Evolutionary conservation across 37 sponge, comb jelly and placozoan genomes (phyloP).

Genomic region (Halisarca cf. caerulea): DNA sequence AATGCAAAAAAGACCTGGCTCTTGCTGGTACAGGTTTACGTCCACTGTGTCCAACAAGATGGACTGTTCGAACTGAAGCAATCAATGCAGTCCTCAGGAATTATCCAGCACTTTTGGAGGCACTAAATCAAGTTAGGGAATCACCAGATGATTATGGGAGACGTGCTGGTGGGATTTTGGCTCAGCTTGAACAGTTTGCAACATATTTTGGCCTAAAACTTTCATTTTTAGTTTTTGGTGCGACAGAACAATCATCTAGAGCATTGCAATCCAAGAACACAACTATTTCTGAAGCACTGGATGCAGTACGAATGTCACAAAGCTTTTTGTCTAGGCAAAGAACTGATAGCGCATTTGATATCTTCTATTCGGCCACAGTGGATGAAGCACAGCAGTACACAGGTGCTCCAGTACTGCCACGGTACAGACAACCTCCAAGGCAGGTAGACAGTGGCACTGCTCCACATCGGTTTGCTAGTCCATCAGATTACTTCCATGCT

Average conservation of each 20-base stretch:
- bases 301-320: neutral
- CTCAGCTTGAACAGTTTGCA: conserved; percentile 50
- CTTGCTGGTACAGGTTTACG: neutral
- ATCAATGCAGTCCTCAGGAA: conserved; percentile 46
- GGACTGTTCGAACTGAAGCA: conserved; percentile 50
- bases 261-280: conserved; percentile 11
- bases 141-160: conserved; percentile 38
- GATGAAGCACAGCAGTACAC: conserved; percentile 10
- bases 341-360: conserved; percentile 28
- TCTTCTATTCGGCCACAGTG: conserved; percentile 14
- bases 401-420: conserved; percentile 16
- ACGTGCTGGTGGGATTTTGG: conserved; percentile 27
- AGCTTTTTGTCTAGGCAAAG: conserved; percentile 20
- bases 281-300: neutral
- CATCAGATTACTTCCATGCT: conserved; percentile 20
- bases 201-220: conserved; percentile 77
- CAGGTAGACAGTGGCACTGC: conserved; percentile 23
- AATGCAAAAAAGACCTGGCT: conserved; percentile 21
- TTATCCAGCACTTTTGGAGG: conserved; percentile 39
- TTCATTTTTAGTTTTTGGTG: conserved; percentile 44
- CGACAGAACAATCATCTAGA: conserved; percentile 50
- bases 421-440: conserved; percentile 37
- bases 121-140: conserved; percentile 8
- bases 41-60: conserved; percentile 53
- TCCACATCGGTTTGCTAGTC: conserved; percentile 21